Evolutionary conservation across 2,888 invertebrate genomes (phyloP).

Genomic region (Acleris literana): DNA sequence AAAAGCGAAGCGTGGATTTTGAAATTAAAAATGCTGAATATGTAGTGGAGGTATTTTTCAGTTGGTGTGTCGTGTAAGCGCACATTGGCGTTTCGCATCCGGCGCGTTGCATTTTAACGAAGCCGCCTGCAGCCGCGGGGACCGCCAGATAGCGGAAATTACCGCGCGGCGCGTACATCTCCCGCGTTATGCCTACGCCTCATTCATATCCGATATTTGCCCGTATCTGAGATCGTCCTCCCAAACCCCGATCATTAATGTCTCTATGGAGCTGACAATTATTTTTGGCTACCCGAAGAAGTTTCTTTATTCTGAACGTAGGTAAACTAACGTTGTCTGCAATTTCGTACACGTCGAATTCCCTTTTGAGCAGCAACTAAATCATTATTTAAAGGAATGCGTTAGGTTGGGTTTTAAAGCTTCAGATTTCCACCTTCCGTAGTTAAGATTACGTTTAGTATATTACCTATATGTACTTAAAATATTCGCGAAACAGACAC

Average conservation of each 20-base stretch:
- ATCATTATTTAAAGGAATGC: no score
- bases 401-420: no score
- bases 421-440: no score
- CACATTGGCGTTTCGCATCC: slow-evolving; percentile 68
- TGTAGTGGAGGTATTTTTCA: slow-evolving; percentile 49
- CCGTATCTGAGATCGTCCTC: slow-evolving; percentile 9
- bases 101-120: slow-evolving; percentile 72
- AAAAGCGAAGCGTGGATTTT: slow-evolving; percentile 46
- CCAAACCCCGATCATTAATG: slow-evolving; percentile 30
- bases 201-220: slow-evolving; percentile 48
- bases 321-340: no score
- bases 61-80: slow-evolving; percentile 58
- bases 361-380: no score
- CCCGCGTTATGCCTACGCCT: slow-evolving; percentile 46
- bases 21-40: slow-evolving; percentile 63
- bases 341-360: no score
- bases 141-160: slow-evolving; percentile 70
- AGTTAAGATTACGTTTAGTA: no score
- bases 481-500: no score
- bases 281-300: slow-evolving; percentile 4
- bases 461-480: no score
- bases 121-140: slow-evolving; percentile 44
- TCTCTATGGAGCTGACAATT: slow-evolving; percentile 14
- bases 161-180: slow-evolving; percentile 52
- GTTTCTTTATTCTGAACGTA: neutral